Base-by-base conservation (phyloP, 2,113 vertebrate species). In the Benitochromis conjunctus region DNA sequence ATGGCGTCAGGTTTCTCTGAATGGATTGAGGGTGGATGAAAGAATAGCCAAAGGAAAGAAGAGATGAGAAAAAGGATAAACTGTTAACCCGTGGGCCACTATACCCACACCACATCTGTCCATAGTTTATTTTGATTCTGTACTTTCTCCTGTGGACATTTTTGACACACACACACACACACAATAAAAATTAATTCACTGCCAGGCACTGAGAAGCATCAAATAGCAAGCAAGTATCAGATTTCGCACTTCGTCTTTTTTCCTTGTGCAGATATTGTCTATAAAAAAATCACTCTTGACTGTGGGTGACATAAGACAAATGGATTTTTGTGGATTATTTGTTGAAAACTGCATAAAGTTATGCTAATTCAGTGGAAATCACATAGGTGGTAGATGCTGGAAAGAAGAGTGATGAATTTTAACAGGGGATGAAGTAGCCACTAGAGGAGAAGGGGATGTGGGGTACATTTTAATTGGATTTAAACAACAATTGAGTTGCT, bases 401-500 rank as follows among this genome's bases (percentile, higher is more conserved):
- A 14, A 38, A n/a, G 38, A 36, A 26, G 26, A 34, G 41, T 53
- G 43, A 34, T 79, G 46, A 69, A 29, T 80, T 83, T 46, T 26
- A 82, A 71, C 14, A 71, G 18, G 9, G 21, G 77, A 51, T 41
- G 13, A 71, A 78, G 54, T 38, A 48, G 31, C 29, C 57, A 85
- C 43, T 38, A 48, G 13, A 74, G 57, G 53, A 54, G 51, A 85
- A 87, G 14, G 43, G 56, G 46, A 87, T n/a, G 80, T n/a, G 80
- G 16, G 18, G 18, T 82, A 9, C 29, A 38, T 36, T 88, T 74
- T 88, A 88, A 93, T 88, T 84, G 48, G 81, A 90, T 89, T 83
- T 78, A 83, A 60, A 60, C 84, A 83, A 58, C 88, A 87, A 46
- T 79, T 89, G 38, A 83, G 81, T 41, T 89, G 85, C 87, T 83